Evolutionary conservation across 1,140 invertebrate species (phyloP).

Genomic region (Zaprionus africanus): DNA sequence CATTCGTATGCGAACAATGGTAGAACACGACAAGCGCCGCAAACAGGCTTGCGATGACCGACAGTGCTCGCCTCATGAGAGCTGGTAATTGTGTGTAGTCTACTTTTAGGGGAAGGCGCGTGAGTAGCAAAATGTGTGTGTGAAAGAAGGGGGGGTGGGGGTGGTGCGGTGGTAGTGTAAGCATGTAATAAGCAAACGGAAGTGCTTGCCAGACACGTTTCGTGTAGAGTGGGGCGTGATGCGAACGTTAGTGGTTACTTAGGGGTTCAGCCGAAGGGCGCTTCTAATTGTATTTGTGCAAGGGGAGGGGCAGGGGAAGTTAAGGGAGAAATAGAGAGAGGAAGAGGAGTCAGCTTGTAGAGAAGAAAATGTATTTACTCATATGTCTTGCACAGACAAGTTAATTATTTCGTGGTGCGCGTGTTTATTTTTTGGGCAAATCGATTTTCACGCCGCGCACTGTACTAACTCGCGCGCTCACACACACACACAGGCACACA

Average conservation of each 20-base stretch:
- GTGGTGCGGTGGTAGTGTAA: neutral
- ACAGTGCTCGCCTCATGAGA: constrained; percentile 21
- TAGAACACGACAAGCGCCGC: constrained; percentile 20
- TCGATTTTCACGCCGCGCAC: constrained; percentile 77
- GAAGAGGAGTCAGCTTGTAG: neutral
- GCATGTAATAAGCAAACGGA: constrained; percentile 74
- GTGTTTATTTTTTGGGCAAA: constrained; percentile 75
- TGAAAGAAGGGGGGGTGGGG: no score
- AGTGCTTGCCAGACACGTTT: constrained; percentile 63
- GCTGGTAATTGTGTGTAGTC: constrained; percentile 42
- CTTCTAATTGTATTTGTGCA: constrained; percentile 73
- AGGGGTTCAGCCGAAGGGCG: constrained; percentile 26
- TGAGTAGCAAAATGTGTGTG: constrained; percentile 32
- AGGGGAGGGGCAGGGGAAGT: constrained; percentile 13
- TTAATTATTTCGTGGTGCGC: constrained; percentile 73
- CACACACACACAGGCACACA: constrained; percentile 18
- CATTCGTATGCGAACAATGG: constrained; percentile 44
- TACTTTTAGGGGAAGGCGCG: constrained; percentile 45
- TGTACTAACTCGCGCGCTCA: constrained; percentile 24
- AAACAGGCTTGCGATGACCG: neutral
- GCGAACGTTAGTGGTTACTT: constrained; percentile 50
- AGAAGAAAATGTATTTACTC: constrained; percentile 67
- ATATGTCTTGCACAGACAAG: constrained; percentile 80
- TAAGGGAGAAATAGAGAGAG: neutral
- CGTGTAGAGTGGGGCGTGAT: constrained; percentile 24